Conservation (phyloP, 2,113 vertebrate species). For the Corydoras maculifer region DNA sequence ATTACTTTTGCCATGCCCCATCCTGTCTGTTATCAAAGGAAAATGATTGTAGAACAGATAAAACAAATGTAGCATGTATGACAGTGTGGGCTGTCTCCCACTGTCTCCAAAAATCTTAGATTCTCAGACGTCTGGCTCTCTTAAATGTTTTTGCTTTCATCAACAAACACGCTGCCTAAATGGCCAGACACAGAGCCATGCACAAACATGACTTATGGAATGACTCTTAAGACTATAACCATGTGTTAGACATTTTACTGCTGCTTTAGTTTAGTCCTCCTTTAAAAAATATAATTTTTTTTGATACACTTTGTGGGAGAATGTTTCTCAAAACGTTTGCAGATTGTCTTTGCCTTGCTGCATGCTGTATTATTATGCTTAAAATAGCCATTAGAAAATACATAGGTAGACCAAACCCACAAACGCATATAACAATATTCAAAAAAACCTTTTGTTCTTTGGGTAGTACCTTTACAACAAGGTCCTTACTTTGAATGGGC, state of each 20-base stretch:
- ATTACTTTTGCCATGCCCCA: constrained; percentile 31
- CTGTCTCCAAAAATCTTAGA: constrained; percentile 22
- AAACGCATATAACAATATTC: no score
- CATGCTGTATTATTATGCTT: no score
- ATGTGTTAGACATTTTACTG: background rate
- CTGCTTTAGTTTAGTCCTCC: no score
- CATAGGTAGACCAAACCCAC: no score
- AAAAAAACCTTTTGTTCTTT: no score
- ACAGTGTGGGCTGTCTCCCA: constrained; percentile 4
- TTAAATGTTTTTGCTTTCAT: background rate
- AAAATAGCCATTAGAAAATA: no score
- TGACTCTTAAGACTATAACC: background rate
- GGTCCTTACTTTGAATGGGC: no score
- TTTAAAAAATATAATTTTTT: no score
- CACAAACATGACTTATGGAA: background rate
- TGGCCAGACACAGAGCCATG: background rate
- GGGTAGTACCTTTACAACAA: no score
- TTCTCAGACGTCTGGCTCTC: constrained; percentile 30
- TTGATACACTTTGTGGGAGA: no score
- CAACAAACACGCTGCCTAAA: background rate
- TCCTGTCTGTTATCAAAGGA: constrained; percentile 31
- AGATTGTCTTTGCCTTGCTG: no score
- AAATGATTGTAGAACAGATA: constrained; percentile 23
- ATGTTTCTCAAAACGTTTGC: no score
- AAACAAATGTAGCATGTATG: constrained; percentile 13